Base-by-base conservation (phyloP, 1,140 invertebrate genomes). In the Brachystomella parvula region DNA sequence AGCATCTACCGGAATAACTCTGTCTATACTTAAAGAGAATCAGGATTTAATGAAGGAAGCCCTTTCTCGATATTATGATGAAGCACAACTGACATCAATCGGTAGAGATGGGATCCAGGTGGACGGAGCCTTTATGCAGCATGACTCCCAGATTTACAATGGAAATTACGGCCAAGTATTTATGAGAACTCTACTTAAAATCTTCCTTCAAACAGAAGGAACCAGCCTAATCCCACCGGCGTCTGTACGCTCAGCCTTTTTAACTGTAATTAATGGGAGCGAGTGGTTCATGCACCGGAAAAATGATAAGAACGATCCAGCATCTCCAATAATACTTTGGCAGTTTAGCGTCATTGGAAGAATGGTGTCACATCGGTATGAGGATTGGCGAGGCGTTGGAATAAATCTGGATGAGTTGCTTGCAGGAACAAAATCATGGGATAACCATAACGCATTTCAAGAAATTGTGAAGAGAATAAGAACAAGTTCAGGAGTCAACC, bases 51-150 rank as follows among this genome's bases (percentile, higher is more conserved):
- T 67, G 21, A n/a, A 2, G 3, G 65, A 61, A 2, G 60, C 65
- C 9, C 3, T 56, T n/a, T 24, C 19, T 29, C 53, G 60, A 0
- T 53, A 39, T 32, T 62, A 57, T 28, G 32, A 67, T 6, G 65
- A 62, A 17, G 17, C 15, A 1, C 26, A 31, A 31, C n/a, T 67
- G 17, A 59, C 60, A 1, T 2, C 26, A 9, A 47, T 39, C 0
- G 15, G 9, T n/a, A 12, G n/a, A 15, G 65, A 67, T 30, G 65
- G 65, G 0, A 67, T 67, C 0, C 61, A 67, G 44, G 47, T 67
- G 28, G 65, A 67, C 53, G 65, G 65, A 0, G 30, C 65, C 2
- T 67, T 62, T 33, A 53, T 67, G 44, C 65, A 67, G 31, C 65
- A 67, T 47, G 33, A 32, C 19, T 26, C 44, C 24, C 65, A 67